Conservation (phyloP, 1,140 invertebrate genomes). For the Tachypleus tridentatus region DNA sequence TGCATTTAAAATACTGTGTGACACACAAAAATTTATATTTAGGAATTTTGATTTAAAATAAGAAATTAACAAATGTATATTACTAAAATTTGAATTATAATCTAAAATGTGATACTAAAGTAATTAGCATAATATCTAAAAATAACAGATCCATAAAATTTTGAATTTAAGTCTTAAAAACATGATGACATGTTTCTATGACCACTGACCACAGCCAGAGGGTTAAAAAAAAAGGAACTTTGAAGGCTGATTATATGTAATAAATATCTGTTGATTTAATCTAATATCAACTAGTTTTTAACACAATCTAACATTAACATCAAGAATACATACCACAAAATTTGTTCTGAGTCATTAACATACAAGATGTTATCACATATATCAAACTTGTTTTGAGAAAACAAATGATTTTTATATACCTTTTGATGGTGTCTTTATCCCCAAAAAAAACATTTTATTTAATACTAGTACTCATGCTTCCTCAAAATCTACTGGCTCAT, state of each 20-base stretch:
- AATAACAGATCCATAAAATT: no score
- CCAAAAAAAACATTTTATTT: slow-evolving; percentile 49
- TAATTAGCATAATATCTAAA: no score
- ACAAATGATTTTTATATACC: slow-evolving; percentile 19
- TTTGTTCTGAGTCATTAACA: not conserved
- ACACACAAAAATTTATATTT: no score
- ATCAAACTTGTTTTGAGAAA: not conserved
- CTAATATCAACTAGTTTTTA: not conserved
- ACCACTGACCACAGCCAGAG: no score
- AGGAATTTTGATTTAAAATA: no score
- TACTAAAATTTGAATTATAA: no score
- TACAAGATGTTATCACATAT: not conserved
- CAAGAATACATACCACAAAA: not conserved
- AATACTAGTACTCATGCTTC: slow-evolving; percentile 38
- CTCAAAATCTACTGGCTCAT: no score
- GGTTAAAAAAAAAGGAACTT: not conserved
- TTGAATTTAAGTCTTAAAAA: no score
- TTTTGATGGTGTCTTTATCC: slow-evolving; percentile 43
- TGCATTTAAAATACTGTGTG: no score
- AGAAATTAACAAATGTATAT: no score
- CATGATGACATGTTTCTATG: no score
- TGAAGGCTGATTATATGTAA: not conserved
- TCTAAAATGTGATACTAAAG: no score
- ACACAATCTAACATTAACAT: not conserved
- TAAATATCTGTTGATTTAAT: not conserved